Evolutionary conservation across 53 echinoderm and acorn worm genomes (phyloP).

Genomic region (Hippasteria phrygiana): DNA sequence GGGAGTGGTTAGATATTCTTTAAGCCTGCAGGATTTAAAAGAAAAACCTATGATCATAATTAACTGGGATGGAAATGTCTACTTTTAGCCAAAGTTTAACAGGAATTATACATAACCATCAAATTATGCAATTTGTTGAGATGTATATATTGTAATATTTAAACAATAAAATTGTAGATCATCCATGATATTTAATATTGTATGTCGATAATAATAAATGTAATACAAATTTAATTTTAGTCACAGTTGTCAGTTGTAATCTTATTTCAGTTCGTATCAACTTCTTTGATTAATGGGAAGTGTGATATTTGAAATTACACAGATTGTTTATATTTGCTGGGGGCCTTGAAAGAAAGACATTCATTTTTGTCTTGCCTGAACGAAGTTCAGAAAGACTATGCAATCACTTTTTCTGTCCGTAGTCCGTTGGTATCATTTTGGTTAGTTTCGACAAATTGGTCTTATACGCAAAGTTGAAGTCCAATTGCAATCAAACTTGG

Average conservation of each 20-base stretch:
- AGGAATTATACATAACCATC: conserved; percentile 30
- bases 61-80: background rate
- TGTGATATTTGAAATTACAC: too few relatives aligned
- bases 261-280: background rate
- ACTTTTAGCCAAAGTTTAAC: conserved; percentile 11
- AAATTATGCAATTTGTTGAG: conserved; percentile 35
- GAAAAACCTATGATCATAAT: background rate
- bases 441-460: too few relatives aligned
- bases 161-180: conserved; percentile 25
- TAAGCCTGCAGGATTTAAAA: background rate
- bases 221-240: conserved; percentile 32
- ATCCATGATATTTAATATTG: conserved; percentile 33
- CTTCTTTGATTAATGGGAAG: too few relatives aligned
- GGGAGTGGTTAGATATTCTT: background rate
- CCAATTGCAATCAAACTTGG: too few relatives aligned
- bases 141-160: conserved; percentile 57
- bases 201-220: conserved; percentile 15
- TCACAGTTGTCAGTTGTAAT: background rate
- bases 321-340: too few relatives aligned
- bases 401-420: too few relatives aligned
- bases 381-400: too few relatives aligned
- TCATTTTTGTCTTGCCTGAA: too few relatives aligned
- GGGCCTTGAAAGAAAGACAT: too few relatives aligned
- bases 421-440: too few relatives aligned
- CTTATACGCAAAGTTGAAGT: too few relatives aligned